A percentile compares a stretch with the other conserved stretches of the same genome.
These are phyloP conservation scores for Oxytorus armatus DNA, from an alignment of 2,888 invertebrate species.

Conservation along the genomic window DNA sequence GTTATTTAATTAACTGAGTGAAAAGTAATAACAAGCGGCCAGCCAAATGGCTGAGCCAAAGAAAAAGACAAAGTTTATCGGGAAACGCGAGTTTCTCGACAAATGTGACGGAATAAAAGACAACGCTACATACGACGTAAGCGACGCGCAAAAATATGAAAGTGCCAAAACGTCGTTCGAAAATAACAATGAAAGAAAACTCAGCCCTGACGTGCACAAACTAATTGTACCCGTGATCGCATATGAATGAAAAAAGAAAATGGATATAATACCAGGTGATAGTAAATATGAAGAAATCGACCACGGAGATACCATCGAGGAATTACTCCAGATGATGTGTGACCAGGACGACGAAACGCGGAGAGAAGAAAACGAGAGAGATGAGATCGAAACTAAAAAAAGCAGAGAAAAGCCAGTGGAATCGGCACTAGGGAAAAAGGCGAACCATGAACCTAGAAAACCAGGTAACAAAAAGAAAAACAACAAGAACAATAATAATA, in stretches of 20 bases:
- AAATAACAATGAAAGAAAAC: not conserved
- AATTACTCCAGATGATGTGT: not conserved
- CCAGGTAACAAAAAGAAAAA: not conserved
- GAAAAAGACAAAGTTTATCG: not conserved
- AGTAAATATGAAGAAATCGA: not conserved
- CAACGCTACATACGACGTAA: not conserved
- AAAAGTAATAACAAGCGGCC: not conserved
- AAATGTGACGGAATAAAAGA: not conserved
- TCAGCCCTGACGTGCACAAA: not conserved
- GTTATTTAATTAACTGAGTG: not conserved
- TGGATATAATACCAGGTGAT: not conserved
- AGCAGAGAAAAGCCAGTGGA: not conserved
- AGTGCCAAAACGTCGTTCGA: not conserved
- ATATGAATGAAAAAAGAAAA: not conserved
- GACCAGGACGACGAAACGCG: not conserved
- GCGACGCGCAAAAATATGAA: not conserved
- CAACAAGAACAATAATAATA: not conserved
- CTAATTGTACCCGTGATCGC: not conserved
- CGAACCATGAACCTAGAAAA: not conserved
- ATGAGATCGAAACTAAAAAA: not conserved
- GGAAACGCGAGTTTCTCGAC: not conserved
- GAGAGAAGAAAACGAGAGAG: constrained; percentile 1
- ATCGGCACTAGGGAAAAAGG: not conserved
- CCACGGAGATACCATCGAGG: not conserved
- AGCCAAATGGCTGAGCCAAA: not conserved